Base-by-base conservation (phyloP, 2,113 vertebrate species). In the Ailurus styani region DNA sequence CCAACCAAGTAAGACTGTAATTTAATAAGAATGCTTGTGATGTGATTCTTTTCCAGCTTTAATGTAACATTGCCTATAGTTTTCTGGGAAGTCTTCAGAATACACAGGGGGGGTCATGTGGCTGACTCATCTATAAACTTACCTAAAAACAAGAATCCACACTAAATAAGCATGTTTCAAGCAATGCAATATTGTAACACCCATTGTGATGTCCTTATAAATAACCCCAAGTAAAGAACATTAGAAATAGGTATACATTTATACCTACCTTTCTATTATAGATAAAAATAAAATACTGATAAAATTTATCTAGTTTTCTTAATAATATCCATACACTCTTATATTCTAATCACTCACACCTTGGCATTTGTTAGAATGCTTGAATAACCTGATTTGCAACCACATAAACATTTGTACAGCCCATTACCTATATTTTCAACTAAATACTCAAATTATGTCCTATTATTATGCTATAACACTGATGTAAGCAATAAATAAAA, bases 301-400 rank as follows among this genome's bases (percentile, higher is more conserved):
- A 78, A 89, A 82, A 84, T n/a, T n/a, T 50, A 79, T 11, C 12
- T 82, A 62, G 15, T 84, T 70, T 91, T 37, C 87, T 62, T 87
- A 81, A 57, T 88, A 96, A 45, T 40, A 82, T 64, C 20, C 21
- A 34, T 42, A 50, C 14, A 20, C 1, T n/a, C 17, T 88, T 84
- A 40, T 57, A 83, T 84, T 84, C 7, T 37, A n/a, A 79, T 83
- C 15, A 25, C 54, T 94, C 54, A 50, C 15, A 79, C 9, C 34
- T 70, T 93, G 82, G 29, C 6, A 91, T 17, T 78, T 91, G 64
- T 18, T 90, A 83, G 27, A 37, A 45, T 34, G 21, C 25, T 70
- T 72, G 20, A 97, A 89, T 87, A 70, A 89, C 78, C 85, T 93
- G 62, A 81, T 73, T 78, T 98, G 25, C 52, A 78, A 82, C 47